phyloP scores from a whole-genome alignment of 2,888 invertebrate genomes.

The Lasiommata megera region DNA sequence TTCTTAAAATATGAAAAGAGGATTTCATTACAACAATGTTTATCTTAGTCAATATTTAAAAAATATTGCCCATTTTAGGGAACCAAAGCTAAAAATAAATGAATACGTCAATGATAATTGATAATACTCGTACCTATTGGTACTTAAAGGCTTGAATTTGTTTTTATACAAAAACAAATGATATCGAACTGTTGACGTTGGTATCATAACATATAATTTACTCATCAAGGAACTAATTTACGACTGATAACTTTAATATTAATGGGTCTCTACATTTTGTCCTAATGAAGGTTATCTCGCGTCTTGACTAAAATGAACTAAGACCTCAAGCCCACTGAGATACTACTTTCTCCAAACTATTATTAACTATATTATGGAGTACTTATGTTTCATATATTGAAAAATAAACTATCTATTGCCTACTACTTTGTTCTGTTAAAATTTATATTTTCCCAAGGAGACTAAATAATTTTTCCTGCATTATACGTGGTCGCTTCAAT shows the following conservation, averaged over 20 bases:
- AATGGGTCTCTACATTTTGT: constrained; percentile 30
- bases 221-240: constrained; percentile 24
- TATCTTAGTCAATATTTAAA: too few species aligned
- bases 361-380: too few species aligned
- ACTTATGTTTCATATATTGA: too few species aligned
- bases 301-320: neutral
- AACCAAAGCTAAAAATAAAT: neutral
- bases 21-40: too few species aligned
- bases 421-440: too few species aligned
- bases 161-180: neutral
- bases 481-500: too few species aligned
- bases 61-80: neutral
- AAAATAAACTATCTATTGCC: too few species aligned
- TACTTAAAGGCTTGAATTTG: neutral
- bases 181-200: constrained; percentile 1
- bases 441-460: too few species aligned
- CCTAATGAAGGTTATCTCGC: constrained; percentile 35
- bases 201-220: constrained; percentile 22
- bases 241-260: constrained; percentile 29
- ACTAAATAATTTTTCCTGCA: too few species aligned
- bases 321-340: neutral
- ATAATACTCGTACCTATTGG: neutral
- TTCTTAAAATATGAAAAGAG: too few species aligned
- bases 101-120: neutral
- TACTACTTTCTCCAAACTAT: neutral